Conservation (phyloP, 2,113 vertebrate species). For the Elanoides forficatus region DNA sequence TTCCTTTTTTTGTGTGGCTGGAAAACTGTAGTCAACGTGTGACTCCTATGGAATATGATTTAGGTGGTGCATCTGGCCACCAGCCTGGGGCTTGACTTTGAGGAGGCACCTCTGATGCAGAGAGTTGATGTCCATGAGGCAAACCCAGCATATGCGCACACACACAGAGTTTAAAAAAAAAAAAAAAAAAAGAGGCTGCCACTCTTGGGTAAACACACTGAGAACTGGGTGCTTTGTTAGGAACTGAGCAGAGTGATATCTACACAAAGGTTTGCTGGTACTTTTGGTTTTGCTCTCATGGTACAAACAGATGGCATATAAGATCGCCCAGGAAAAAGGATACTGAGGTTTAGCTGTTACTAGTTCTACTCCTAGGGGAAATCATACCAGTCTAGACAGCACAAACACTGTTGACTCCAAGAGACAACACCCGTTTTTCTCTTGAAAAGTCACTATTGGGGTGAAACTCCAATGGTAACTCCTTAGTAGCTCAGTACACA, state of each 20-base stretch:
- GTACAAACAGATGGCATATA: neutral
- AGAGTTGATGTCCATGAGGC: neutral
- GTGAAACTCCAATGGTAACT: neutral
- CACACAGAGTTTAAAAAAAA: neutral
- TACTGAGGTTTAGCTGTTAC: neutral
- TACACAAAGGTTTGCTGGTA: neutral
- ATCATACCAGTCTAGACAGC: neutral
- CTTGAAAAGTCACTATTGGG: neutral
- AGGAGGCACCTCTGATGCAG: neutral
- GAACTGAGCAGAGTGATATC: neutral
- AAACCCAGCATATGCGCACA: neutral
- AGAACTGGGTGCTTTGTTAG: neutral
- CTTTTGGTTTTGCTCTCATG: neutral
- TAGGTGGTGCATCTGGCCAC: neutral
- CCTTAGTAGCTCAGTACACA: neutral
- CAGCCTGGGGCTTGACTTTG: neutral
- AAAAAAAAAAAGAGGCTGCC: neutral
- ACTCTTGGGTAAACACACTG: neutral
- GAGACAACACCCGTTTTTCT: neutral
- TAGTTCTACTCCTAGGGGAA: neutral
- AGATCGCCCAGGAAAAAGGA: neutral
- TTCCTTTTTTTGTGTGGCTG: neutral
- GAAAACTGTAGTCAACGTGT: neutral
- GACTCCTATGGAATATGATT: neutral
- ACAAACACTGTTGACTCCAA: accelerated